Percentiles rank a stretch among this genome's conserved stretches.
Evolutionary conservation across 2,888 invertebrate species (phyloP).

Genomic region (Terebella lapidaria): DNA sequence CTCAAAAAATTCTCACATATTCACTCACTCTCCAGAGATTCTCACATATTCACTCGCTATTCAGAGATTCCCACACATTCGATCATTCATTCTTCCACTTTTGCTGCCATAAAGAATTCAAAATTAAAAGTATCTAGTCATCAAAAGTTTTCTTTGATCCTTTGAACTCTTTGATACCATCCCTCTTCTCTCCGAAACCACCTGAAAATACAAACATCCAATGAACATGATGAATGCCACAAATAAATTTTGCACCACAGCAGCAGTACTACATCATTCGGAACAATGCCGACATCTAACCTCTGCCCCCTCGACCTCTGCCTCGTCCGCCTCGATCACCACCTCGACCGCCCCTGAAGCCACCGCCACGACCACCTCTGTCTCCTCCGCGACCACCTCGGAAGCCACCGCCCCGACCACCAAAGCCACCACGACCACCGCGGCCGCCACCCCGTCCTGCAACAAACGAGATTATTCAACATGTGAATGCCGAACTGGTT

Average conservation of each 20-base stretch:
- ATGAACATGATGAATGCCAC: neutral
- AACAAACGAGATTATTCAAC: too few species aligned
- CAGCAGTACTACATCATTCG: neutral
- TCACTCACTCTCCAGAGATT: too few species aligned
- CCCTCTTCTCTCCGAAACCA: neutral
- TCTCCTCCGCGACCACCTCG: slow-evolving; percentile 5
- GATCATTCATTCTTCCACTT: too few species aligned
- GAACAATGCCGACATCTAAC: neutral
- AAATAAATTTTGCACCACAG: neutral
- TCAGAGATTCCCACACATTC: too few species aligned
- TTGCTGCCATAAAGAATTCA: too few species aligned
- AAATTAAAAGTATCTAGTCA: too few species aligned
- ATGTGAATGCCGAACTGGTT: neutral
- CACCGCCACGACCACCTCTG: slow-evolving; percentile 3
- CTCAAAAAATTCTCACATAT: too few species aligned
- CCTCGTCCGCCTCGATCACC: slow-evolving; percentile 7
- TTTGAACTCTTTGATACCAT: neutral
- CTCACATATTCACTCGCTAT: too few species aligned
- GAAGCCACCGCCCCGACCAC: slow-evolving; percentile 13
- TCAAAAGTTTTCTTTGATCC: neutral
- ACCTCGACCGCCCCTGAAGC: slow-evolving; percentile 2
- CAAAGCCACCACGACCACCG: slow-evolving; percentile 23
- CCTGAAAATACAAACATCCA: neutral
- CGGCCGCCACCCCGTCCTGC: slow-evolving; percentile 21
- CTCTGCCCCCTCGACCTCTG: slow-evolving; percentile 4